Evolutionary conservation across 1,140 invertebrate species (phyloP), one percentile per base, ranked within the genome.

Genomic region (Venustaconcha ellipsiformis): DNA sequence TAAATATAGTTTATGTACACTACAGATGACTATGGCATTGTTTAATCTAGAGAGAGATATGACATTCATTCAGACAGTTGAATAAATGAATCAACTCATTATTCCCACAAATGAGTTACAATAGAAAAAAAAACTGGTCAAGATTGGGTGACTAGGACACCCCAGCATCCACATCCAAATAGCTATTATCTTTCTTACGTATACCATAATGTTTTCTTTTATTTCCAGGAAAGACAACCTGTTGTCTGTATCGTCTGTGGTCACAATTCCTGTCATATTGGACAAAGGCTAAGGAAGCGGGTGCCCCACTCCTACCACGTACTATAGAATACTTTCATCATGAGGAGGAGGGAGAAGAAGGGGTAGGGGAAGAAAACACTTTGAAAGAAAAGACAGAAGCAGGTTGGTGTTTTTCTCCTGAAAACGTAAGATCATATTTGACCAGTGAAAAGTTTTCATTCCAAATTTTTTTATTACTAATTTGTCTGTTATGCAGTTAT

Each of bases 231-330:
- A 89, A 89, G 66, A 89, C 88, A 14, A 89, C 88, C 1, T 88
- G 87, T 60, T 89, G 87, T 67, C 65, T 89, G 74, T 89, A 88
- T 77, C 70, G 87, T 60, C 71, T 88, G 37, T 88, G 87, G 87
- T 82, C 70, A 57, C 70, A 78, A 20, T 88, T 84, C 74, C 60
- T 85, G 11, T 74, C 72, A 2, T 88, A 88, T 76, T 88, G 87
- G 87, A 78, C 76, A 15, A 80, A 79, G 57, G 82, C 85, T 18
- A 78, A 79, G 37, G 76, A 82, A 26, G 80, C 81, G 37, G 78
- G 78, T 57, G 78, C 73, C 5, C 80, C 83, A 59, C 66, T 84
- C 20, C 78, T 85, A 26, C 86, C 82, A 0, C 67, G 81, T 37
- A 65, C 73, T 78, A 57, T 78, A 8, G 70, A 78, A 18, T 83